Conservation (phyloP, 1,140 invertebrate genomes). For the Lasaia peninsularis region DNA sequence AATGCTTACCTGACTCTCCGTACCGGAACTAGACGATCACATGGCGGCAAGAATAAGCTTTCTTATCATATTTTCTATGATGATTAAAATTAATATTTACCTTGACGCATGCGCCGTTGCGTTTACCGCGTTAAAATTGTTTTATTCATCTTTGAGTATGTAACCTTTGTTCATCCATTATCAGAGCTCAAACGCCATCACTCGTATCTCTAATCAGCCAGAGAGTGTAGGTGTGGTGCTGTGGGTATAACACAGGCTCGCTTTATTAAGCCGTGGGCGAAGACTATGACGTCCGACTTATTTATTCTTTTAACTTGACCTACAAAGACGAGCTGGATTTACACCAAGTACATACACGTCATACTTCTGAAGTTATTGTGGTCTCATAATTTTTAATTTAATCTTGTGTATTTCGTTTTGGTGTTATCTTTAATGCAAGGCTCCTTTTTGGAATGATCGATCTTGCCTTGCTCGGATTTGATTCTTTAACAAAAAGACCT, state of each 20-base stretch:
- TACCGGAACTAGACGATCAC: too few species aligned
- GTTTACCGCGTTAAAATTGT: too few species aligned
- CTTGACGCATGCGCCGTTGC: too few species aligned
- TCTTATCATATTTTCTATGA: too few species aligned
- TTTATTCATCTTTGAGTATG: too few species aligned
- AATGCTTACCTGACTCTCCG: too few species aligned
- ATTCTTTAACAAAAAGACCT: too few species aligned
- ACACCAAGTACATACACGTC: conserved; percentile 24
- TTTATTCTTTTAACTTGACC: conserved; percentile 45
- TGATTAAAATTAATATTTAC: too few species aligned
- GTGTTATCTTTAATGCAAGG: too few species aligned
- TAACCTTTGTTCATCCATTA: not conserved
- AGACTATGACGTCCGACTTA: conserved; percentile 31
- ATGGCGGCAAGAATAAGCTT: too few species aligned
- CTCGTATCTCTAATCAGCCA: conserved; percentile 20
- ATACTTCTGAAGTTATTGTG: not conserved
- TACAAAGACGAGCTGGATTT: conserved; percentile 44
- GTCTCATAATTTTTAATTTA: conserved; percentile 12
- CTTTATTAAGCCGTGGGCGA: conserved; percentile 47
- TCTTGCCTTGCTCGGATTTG: too few species aligned
- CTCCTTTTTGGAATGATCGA: too few species aligned
- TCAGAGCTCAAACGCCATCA: not conserved
- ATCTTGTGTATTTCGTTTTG: not conserved
- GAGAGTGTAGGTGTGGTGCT: conserved; percentile 35
- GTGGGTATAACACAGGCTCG: conserved; percentile 20